Evolutionary conservation across 2,888 invertebrate species (phyloP), one percentile per base, ranked within the genome.

Genomic region (Minunthozetes semirufus): DNA sequence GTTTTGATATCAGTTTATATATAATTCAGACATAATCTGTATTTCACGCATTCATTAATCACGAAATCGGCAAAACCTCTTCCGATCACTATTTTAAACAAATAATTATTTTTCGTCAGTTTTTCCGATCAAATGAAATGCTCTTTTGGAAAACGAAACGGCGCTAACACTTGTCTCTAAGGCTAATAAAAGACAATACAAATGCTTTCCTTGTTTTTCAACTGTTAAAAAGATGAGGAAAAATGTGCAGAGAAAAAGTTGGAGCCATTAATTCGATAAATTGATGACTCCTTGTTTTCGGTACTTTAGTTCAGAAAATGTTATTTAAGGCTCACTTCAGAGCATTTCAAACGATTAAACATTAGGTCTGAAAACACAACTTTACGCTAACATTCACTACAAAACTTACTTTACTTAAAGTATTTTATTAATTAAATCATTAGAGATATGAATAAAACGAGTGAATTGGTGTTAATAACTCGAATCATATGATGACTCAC

Each of bases 271-370:
- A 33, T 29, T 29, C 63, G 8, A 63, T 63, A 33, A 63, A 63
- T 63, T 63, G 63, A 63, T 63, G 63, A 63, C 63, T 63, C 19
- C n/a, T 33, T 63, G 13, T 15, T 25, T 29, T 53, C 25, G 63
- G n/a, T 63, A 15, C 19, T 33, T 33, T 5, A 63, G 15, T 19
- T 63, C 38, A 38, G 9, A 63, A 17, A 9, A n/a, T 17, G 29
- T 63, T 63, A 63, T 63, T 63, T 38, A 63, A 17, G 33, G n/a
- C 63, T 63, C n/a, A 63, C 6, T 63, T 63, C 29, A 38, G 17
- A 38, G 25, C 1, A 33, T 56, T 56, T 56, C 19, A 22, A 56
- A 9, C 56, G 56, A 63, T 33, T 33, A 33, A 33, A 33, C 33
- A 33, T 33, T 33, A 33, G 33, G n/a, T n/a, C n/a, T n/a, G n/a